Evolutionary conservation across 2,113 vertebrate genomes (phyloP), one percentile per base, ranked within the genome.

Genomic region (Mungos mungo): DNA sequence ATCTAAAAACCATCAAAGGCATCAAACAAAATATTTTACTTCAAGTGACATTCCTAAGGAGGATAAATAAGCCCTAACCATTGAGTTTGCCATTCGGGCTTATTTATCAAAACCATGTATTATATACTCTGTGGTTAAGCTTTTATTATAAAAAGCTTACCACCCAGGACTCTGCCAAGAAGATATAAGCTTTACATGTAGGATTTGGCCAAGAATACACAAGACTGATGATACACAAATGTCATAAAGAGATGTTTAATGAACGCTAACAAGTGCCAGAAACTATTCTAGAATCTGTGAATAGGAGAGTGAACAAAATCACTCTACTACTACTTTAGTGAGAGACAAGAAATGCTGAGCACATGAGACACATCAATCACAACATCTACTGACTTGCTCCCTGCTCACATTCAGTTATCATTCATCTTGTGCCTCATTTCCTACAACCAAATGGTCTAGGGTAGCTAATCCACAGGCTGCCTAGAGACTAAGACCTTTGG

Each of bases 1-100:
- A 68, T 93, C 79, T 95, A n/a, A 90, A 88, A 95, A 77, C 13
- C 77, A 47, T 87, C 82, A 57, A 87, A 89, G 92, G 60, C 52
- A 84, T 65, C 21, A 89, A 66, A 63, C 10, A 85, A 86, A 35
- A 76, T 41, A 31, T 47, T 88, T 94, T 79, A 71, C 54, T 35
- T 77, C n/a, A 77, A 83, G n/a, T 89, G 47, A 71, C 47, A 68
- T 45, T 80, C 94, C 47, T 52, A 89, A 92, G 63, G 21, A 66
- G 41, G 47, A 29, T 33, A 86, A 91, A n/a, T 8, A 68, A 81
- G 41, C 19, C 65, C 23, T 57, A 41, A 18, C 18, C 33, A 76
- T 85, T 71, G 29, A 33, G n/a, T 27, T 89, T n/a, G 25, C 35
- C 63, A n/a, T 54, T 77, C 35, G 82, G 25, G 29, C 7, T 84